phyloP scores from a whole-genome alignment of 2,888 invertebrate genomes.

The Iphiclides podalirius region DNA sequence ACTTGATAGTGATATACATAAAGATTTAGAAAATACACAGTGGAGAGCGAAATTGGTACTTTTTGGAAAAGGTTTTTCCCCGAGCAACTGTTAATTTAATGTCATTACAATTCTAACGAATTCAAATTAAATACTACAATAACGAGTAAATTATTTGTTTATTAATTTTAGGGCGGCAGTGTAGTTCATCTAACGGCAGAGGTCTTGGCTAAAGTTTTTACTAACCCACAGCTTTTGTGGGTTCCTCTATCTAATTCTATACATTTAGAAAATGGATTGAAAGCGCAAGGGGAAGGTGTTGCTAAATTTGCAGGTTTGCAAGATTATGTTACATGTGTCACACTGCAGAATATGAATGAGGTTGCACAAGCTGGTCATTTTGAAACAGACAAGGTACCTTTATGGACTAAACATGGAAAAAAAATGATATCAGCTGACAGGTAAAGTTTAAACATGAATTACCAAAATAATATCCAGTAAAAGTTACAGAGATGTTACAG shows the following conservation, averaged over 20 bases:
- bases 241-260: conserved; percentile 86
- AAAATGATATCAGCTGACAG: conserved; percentile 81
- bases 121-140: too few species aligned
- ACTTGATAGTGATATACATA: too few species aligned
- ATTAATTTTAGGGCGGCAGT: conserved; percentile 85
- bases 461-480: conserved; percentile 7
- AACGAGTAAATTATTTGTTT: not conserved
- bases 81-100: too few species aligned
- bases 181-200: conserved; percentile 91
- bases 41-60: too few species aligned
- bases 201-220: conserved; percentile 83
- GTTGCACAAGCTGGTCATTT: conserved; percentile 85
- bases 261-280: conserved; percentile 83
- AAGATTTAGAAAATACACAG: too few species aligned
- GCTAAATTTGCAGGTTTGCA: conserved; percentile 85
- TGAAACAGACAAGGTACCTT: conserved; percentile 83
- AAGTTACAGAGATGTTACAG: too few species aligned
- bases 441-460: too few species aligned
- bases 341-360: conserved; percentile 86
- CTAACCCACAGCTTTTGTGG: conserved; percentile 82
- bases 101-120: too few species aligned
- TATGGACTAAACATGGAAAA: conserved; percentile 91
- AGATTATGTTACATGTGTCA: conserved; percentile 67
- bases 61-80: too few species aligned
- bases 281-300: conserved; percentile 82